Evolutionary conservation across 1,140 invertebrate genomes (phyloP), one percentile per base, ranked within the genome.

Genomic region (Euura saliciscinereae): DNA sequence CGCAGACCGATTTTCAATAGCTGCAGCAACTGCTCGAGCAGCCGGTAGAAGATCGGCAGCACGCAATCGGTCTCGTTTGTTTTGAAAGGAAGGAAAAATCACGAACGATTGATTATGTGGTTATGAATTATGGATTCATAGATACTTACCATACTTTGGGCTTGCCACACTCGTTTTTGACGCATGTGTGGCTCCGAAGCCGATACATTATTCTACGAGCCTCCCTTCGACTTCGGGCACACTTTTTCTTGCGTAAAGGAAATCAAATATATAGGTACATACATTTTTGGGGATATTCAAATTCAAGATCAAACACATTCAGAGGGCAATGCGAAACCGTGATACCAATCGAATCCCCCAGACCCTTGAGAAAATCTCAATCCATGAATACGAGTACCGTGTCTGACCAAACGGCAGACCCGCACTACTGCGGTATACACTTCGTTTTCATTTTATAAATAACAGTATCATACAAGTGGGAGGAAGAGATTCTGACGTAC

Each of bases 131-230:
- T 28, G 28, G 28, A 28, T 28, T 28, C 28, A 28, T 28, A 28
- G 28, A 28, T 28, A 28, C 28, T 28, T 75, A 59, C 44, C 68
- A 28, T 28, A 28, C 28, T 28, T 28, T 28, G 28, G 28, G 28
- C 28, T 28, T 28, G 28, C 28, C 28, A 28, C 28, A 28, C 28
- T 28, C 28, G 28, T 28, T 28, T 28, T 28, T 28, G 28, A 28
- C 28, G 28, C 28, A 28, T 28, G 46, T 45, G 68, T 74, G 68
- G 65, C 45, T 46, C 66, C 68, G 74, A 77, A 77, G 73, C 74
- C 64, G 46, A 75, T 73, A 75, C 75, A 68, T 78, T 70, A 78
- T 45, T 13, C 73, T 73, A 68, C 68, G 69, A 73, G 74, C 76
- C 69, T 75, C 28, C 28, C 28, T 28, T 28, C 28, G 1, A 28